phyloP scores from a whole-genome alignment of 2,113 vertebrate species.

The Oryzias javanicus region DNA sequence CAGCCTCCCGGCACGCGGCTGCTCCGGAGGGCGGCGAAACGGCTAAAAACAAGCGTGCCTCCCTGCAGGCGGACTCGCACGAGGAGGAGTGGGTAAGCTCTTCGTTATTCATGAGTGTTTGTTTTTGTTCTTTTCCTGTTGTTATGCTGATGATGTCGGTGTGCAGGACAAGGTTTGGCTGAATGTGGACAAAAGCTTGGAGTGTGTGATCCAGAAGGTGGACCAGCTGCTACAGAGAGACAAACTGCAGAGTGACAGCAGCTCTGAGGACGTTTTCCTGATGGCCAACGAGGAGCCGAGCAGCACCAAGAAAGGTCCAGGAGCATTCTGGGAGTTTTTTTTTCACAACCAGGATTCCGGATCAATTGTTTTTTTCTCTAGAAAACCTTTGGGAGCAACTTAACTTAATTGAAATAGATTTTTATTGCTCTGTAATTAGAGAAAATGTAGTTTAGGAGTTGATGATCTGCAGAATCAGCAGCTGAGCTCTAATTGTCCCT shows the following conservation, averaged over 20 bases:
- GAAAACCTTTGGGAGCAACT: neutral
- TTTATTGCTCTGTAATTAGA: neutral
- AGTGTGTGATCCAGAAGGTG: constrained; percentile 94
- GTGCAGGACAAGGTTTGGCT: constrained; percentile 93
- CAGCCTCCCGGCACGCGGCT: constrained; percentile 84
- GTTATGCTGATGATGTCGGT: neutral
- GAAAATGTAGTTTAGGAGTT: neutral
- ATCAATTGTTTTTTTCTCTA: neutral
- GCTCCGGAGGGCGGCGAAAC: constrained; percentile 83
- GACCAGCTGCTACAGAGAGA: constrained; percentile 91
- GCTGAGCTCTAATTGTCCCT: constrained; percentile 48
- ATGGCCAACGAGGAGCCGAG: constrained; percentile 69
- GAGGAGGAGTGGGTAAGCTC: constrained; percentile 92
- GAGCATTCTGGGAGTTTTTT: neutral
- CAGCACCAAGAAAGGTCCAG: constrained; percentile 88
- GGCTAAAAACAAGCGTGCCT: constrained; percentile 85
- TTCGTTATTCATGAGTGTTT: neutral
- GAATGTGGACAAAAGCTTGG: constrained; percentile 97
- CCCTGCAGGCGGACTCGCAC: constrained; percentile 87
- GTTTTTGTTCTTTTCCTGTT: neutral
- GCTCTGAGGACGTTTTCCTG: constrained; percentile 87
- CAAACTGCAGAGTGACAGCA: constrained; percentile 86
- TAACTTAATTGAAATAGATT: no score
- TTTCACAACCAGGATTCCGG: no score
- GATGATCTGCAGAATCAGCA: no score